Base-by-base conservation (phyloP, 2,888 invertebrate genomes). In the Selenia dentaria region DNA sequence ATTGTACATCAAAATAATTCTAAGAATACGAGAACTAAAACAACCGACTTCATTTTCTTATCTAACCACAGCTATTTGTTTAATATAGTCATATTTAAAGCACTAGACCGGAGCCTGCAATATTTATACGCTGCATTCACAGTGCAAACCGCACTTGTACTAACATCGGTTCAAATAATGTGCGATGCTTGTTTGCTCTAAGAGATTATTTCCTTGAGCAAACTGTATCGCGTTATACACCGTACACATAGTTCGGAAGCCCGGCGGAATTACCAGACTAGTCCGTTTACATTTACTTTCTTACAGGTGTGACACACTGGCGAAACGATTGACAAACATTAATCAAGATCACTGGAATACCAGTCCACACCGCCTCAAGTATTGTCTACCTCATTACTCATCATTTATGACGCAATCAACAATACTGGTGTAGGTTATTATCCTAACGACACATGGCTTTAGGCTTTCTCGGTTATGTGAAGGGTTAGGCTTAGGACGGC, bases 171-270 rank as follows among this genome's bases (percentile, higher is more conserved):
- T 67, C 71, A 70, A 76, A 82, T 80, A 82, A 82, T 81, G 73
- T 79, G 83, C 80, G 79, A 70, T 61, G 67, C 68, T 74, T 82
- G 76, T 85, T 85, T 84, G 75, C 75, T 77, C 63, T 70, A 67
- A 76, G 70, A 83, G 83, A 86, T 85, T 84, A 85, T 83, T 83
- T 83, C 72, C 82, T 77, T 74, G 76, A 62, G 67, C 78, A 81
- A 77, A 81, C 76, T 68, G 70, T 70, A 78, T 80, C 74, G 62
- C 73, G 67, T 78, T 74, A 74, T 76, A 59, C 63, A 46, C 64
- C 54, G 59, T 54, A 70, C 71, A 71, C 64, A 69, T 67, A 74
- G 70, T 71, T 74, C 66, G 68, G 70, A 70, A 68, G 64, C 75
- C 70, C 74, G 56, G 61, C 51, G 66, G 75, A 80, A 83, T 82